These are phyloP conservation scores for Ochropleura leucogaster DNA, from an alignment of 2,888 invertebrate genomes.

Conservation along the genomic window DNA sequence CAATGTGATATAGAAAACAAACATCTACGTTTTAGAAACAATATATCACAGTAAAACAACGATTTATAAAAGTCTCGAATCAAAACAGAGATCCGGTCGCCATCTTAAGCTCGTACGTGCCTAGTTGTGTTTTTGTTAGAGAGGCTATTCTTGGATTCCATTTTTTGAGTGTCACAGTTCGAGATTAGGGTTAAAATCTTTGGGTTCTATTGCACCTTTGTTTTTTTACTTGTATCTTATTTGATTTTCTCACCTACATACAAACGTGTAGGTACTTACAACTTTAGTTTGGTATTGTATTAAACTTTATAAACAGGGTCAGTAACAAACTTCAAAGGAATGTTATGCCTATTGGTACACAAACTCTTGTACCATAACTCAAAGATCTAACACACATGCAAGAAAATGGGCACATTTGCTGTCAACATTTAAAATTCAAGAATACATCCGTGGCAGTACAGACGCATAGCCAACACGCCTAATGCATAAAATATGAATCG, in stretches of 20 bases:
- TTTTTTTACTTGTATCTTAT: slow-evolving; percentile 4
- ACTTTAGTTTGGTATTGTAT: neutral
- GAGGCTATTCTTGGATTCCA: slow-evolving; percentile 59
- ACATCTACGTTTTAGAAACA: slow-evolving; percentile 71
- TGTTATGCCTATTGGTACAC: neutral
- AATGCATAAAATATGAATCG: slow-evolving; percentile 88
- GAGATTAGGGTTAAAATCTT: slow-evolving; percentile 47
- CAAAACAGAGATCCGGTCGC: slow-evolving; percentile 73
- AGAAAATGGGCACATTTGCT: slow-evolving; percentile 46
- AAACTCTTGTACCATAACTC: slow-evolving; percentile 10
- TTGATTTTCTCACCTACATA: neutral
- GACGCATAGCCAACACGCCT: slow-evolving; percentile 76
- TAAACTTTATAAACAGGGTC: neutral
- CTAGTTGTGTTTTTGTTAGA: slow-evolving; percentile 63
- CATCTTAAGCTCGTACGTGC: slow-evolving; percentile 67
- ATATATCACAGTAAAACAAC: slow-evolving; percentile 75
- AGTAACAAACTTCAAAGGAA: slow-evolving; percentile 28
- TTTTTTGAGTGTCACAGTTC: slow-evolving; percentile 48
- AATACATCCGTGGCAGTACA: slow-evolving; percentile 65
- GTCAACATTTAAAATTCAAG: slow-evolving; percentile 64
- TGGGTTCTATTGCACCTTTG: slow-evolving; percentile 25
- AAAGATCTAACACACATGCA: slow-evolving; percentile 31
- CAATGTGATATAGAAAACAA: slow-evolving; percentile 70
- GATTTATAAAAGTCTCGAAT: slow-evolving; percentile 77
- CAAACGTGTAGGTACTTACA: neutral